These are phyloP conservation scores for Dolichomitus sp. DNA, from an alignment of 2,888 invertebrate species.

Conservation along the genomic window DNA sequence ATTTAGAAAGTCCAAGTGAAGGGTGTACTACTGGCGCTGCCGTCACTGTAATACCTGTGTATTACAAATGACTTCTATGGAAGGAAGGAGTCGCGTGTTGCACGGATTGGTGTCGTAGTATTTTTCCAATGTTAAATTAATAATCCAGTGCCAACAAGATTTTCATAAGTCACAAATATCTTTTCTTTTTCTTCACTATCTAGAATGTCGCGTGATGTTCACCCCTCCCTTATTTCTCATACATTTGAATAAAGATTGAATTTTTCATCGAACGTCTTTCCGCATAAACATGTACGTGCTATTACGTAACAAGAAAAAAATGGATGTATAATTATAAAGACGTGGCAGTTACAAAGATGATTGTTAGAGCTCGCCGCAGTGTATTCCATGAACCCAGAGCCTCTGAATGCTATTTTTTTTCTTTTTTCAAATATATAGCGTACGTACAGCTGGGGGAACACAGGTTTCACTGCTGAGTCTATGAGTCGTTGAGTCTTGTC, in stretches of 20 bases:
- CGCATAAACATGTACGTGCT: not conserved
- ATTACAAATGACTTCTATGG: not conserved
- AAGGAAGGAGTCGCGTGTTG: constrained; percentile 18
- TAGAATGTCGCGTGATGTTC: not conserved
- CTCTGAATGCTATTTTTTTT: constrained; percentile 70
- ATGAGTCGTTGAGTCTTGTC: constrained; percentile 44
- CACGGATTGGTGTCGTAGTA: constrained; percentile 2
- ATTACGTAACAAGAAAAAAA: constrained; percentile 48
- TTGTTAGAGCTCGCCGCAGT: constrained; percentile 83
- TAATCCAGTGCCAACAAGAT: not conserved
- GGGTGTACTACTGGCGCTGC: constrained; percentile 70
- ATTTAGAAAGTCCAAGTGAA: constrained; percentile 85
- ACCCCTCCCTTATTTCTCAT: not conserved
- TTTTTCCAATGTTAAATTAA: not conserved
- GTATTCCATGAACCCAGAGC: constrained; percentile 85
- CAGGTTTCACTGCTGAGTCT: constrained; percentile 85
- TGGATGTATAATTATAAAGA: not conserved
- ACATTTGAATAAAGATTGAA: not conserved
- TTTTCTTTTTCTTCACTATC: not conserved
- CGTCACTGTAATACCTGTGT: constrained; percentile 19
- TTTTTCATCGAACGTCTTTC: not conserved
- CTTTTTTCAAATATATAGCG: constrained; percentile 20
- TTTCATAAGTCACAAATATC: not conserved
- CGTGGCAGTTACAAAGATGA: constrained; percentile 13
- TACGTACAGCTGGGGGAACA: constrained; percentile 83